Evolutionary conservation across 2,113 vertebrate genomes (phyloP).

Genomic region (Calidris pugnax): DNA sequence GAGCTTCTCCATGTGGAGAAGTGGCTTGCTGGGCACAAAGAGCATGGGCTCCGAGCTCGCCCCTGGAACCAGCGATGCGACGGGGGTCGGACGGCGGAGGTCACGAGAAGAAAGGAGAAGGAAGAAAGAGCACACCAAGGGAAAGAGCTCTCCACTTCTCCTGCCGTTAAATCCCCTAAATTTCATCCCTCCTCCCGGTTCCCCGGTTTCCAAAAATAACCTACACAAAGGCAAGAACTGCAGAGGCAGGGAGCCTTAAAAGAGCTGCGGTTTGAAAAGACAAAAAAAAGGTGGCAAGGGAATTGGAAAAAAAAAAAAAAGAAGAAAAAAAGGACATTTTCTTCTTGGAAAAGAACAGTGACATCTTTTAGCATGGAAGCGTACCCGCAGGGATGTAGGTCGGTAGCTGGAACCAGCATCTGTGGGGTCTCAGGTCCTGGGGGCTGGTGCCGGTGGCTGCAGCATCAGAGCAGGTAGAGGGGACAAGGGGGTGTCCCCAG

Average conservation of each 20-base stretch:
- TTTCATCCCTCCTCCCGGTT: conserved; percentile 28
- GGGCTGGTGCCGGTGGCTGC: not conserved
- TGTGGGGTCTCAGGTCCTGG: not conserved
- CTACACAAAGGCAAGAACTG: conserved; percentile 17
- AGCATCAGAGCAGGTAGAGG: not conserved
- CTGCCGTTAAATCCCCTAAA: conserved; percentile 9
- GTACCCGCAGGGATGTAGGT: not conserved
- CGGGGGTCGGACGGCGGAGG: not conserved
- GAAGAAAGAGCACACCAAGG: not conserved
- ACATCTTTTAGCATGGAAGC: not conserved
- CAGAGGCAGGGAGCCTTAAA: not conserved
- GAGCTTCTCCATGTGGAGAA: not conserved
- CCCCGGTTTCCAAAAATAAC: conserved; percentile 52
- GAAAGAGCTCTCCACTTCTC: not conserved
- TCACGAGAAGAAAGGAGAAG: conserved; percentile 2
- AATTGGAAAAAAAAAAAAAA: not conserved
- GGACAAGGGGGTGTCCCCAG: not conserved
- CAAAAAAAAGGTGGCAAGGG: not conserved
- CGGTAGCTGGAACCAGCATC: not conserved
- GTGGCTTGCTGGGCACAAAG: not conserved
- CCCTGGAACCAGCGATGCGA: not conserved
- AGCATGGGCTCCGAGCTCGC: not conserved
- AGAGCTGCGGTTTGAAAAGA: conserved; percentile 24
- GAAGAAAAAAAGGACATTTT: not conserved
- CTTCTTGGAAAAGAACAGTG: conserved; percentile 12